Evolutionary conservation across 1,140 invertebrate species (phyloP), one percentile per base, ranked within the genome.

Genomic region (Parapsyche elsis): DNA sequence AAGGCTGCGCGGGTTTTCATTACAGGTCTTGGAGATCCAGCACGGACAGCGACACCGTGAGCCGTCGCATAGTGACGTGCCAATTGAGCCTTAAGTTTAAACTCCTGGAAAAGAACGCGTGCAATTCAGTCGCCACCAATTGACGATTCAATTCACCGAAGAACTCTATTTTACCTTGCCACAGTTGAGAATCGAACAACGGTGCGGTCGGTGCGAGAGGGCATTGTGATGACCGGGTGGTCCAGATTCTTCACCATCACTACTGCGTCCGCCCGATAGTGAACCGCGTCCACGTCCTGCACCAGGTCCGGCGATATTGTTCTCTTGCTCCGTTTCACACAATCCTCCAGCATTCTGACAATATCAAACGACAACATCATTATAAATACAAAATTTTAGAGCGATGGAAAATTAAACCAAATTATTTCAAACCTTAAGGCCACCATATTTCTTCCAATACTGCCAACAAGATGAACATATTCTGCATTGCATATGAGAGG

Each of bases 371-470:
- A 71, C 5, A 67, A 67, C 23, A 71, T 49, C n/a, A 24, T 44
- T 59, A 75, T 38, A 30, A 45, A 53, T 67, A 12, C 9, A 46
- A 46, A 75, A 57, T n/a, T n/a, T n/a, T n/a, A n/a, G n/a, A 10
- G 23, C 1, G 12, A 75, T 0, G 1, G 9, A 38, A 44, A 19
- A 38, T 76, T 26, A 61, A 78, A 57, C 10, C 26, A 7, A n/a
- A 76, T 5, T 9, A 61, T 59, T 30, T 1, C 7, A n/a, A 16
- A 89, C 88, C 89, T 98, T 98, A 16, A 99, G 92, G 83, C 98
- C 98, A 76, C 98, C 98, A 88, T 98, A 98, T 87, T 99, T 98
- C 88, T 99, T 99, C 97, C 98, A 99, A 87, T 99, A 98, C 44
- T 92, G 92, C 98, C 98, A 99, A 89, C 98, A 99, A 1, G 91